A percentile compares a stretch with the other conserved stretches of the same genome.
Conservation (phyloP, 2,797 vertebrate species). For the Sebastes nivosus region DNA sequence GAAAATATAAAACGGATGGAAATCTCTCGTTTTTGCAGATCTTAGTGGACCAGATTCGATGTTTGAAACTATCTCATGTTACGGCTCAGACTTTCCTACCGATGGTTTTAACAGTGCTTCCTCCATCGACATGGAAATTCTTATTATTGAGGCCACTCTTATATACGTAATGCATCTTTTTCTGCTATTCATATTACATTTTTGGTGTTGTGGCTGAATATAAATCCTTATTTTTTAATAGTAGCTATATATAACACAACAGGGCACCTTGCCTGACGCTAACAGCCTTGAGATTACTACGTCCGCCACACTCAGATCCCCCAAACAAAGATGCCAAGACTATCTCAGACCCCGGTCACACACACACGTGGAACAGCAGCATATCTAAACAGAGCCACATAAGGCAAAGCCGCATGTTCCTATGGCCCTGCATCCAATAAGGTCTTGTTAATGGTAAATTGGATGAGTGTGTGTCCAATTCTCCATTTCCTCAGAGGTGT, state of each 20-base stretch:
- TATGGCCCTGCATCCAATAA: constrained; percentile 84
- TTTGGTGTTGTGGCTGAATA: neutral
- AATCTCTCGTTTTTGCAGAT: constrained; percentile 55
- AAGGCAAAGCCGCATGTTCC: constrained; percentile 75
- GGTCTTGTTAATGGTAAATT: constrained; percentile 87
- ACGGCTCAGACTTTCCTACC: constrained; percentile 62
- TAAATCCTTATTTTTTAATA: neutral
- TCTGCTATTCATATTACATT: neutral
- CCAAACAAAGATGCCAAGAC: constrained; percentile 38
- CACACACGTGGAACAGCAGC: constrained; percentile 29
- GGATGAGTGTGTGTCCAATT: constrained; percentile 87
- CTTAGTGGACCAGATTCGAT: constrained; percentile 45
- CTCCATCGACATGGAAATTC: constrained; percentile 27
- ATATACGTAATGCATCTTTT: neutral
- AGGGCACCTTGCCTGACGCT: constrained; percentile 1
- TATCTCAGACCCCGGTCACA: constrained; percentile 26
- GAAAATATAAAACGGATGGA: constrained; percentile 65
- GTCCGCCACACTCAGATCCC: constrained; percentile 28
- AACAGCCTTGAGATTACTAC: constrained; percentile 13
- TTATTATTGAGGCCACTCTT: constrained; percentile 15
- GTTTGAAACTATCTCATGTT: constrained; percentile 56
- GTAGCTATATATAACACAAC: neutral
- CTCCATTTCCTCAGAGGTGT: constrained; percentile 84
- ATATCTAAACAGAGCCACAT: constrained; percentile 69
- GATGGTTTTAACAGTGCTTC: constrained; percentile 35